Evolutionary conservation across 2,113 vertebrate genomes (phyloP).

Genomic region (Leuciscus idus): DNA sequence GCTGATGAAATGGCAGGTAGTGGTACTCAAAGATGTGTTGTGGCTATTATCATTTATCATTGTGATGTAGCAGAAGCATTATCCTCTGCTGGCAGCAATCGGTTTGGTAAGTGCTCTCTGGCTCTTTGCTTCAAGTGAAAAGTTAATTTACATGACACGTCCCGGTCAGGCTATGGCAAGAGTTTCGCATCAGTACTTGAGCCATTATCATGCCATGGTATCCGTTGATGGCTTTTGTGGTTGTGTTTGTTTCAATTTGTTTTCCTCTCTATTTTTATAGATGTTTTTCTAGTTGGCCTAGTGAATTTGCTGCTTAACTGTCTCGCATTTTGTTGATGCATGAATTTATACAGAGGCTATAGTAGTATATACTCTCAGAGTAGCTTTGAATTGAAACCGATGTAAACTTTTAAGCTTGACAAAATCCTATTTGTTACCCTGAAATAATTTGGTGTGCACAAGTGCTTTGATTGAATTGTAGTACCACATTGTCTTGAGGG

Average conservation of each 20-base stretch:
- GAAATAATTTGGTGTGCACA: slow-evolving; percentile 1
- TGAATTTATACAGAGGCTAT: slow-evolving; percentile 10
- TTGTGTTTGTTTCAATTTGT: neutral
- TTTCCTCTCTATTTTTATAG: neutral
- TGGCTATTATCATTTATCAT: slow-evolving; percentile 18
- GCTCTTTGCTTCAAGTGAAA: slow-evolving; percentile 35
- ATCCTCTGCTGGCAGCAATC: slow-evolving; percentile 8
- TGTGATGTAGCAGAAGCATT: slow-evolving; percentile 4
- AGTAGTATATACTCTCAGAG: neutral
- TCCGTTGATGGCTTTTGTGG: neutral
- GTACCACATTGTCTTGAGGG: neutral
- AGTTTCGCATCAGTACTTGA: neutral
- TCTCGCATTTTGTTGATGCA: neutral
- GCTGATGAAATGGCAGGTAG: slow-evolving; percentile 31
- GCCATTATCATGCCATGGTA: neutral
- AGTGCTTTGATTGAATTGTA: neutral
- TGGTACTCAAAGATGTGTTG: slow-evolving; percentile 12
- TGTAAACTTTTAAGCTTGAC: neutral
- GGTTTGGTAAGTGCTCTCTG: neutral
- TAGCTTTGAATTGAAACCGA: neutral
- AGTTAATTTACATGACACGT: neutral
- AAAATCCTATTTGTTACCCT: neutral
- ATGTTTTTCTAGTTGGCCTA: neutral
- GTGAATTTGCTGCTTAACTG: neutral
- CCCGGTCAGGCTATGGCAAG: neutral